These are phyloP conservation scores for Lydus trimaculatus DNA, from an alignment of 2,888 invertebrate genomes.

Conservation along the genomic window DNA sequence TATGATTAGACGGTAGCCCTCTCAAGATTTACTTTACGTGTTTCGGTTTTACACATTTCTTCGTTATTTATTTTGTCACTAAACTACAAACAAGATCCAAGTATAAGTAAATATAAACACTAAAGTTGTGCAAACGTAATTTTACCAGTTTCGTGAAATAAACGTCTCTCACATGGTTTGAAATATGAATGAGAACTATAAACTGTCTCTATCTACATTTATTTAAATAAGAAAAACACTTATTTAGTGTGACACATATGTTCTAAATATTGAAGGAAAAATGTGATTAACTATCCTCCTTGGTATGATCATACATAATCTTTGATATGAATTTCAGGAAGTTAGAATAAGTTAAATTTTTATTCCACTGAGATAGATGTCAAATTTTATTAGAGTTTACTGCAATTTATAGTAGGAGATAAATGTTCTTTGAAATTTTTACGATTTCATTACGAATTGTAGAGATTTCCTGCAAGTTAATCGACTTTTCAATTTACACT, in stretches of 20 bases:
- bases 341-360: background rate
- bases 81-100: slow-evolving; percentile 45
- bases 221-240: too few relatives aligned
- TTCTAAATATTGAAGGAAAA: background rate
- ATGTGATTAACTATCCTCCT: too few relatives aligned
- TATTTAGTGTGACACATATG: too few relatives aligned
- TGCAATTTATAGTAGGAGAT: background rate
- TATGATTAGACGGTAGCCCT: slow-evolving; percentile 27
- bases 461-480: too few relatives aligned
- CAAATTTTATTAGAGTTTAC: background rate
- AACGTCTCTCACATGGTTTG: slow-evolving; percentile 34
- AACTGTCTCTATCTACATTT: too few relatives aligned
- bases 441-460: background rate
- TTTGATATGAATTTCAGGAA: background rate
- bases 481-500: too few relatives aligned
- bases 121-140: slow-evolving; percentile 38
- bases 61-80: slow-evolving; percentile 44
- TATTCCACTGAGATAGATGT: background rate
- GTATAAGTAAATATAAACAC: slow-evolving; percentile 39
- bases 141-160: slow-evolving; percentile 31
- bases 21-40: slow-evolving; percentile 32
- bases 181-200: slow-evolving; percentile 26
- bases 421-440: background rate
- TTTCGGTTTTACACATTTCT: slow-evolving; percentile 38
- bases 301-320: too few relatives aligned